Evolutionary conservation across 2,797 vertebrate genomes (phyloP), one percentile per base, ranked within the genome.

Genomic region (Etheostoma nigrum): DNA sequence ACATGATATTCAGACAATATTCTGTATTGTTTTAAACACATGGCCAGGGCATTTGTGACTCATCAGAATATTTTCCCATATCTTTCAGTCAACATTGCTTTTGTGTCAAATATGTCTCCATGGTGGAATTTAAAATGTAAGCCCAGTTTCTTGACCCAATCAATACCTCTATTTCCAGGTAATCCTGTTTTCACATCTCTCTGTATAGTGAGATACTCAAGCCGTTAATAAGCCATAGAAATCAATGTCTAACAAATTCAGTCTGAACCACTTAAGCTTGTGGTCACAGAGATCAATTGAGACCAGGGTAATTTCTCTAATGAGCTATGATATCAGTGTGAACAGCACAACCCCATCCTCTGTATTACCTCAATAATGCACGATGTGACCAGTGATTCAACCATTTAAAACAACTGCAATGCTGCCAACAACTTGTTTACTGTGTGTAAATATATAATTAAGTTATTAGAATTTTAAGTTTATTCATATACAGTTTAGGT

Each of bases 161-260:
- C 94, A 87, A 95, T 95, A 93, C 74, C 79, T 87, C 88, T 85
- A 94, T 95, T 95, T 94, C 91, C 88, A 74, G 73, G 82, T 94
- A 94, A 95, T 94, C 92, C 91, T 84, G 76, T 76, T 81, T 88
- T 90, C 89, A 89, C 86, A 84, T 91, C 71, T 91, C 76, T 91
- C 89, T 86, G 86, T 90, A 86, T 90, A 78, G 87, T 94, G 89
- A 92, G 84, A 90, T 90, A 93, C 91, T 93, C 89, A 79, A 77
- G 88, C 84, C 90, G 93, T 93, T 93, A 95, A 94, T 94, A 94
- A 95, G 84, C 89, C 83, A 86, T 86, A 90, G 78, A 89, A 93
- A 95, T 95, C 94, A 91, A 95, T 94, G 91, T 36, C 79, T 89
- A 78, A 86, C 91, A 93, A 92, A 95, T 92, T 92, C 86, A 90